Base-by-base conservation (phyloP, 2,113 vertebrate genomes). In the Tychaedon coryphoeus region DNA sequence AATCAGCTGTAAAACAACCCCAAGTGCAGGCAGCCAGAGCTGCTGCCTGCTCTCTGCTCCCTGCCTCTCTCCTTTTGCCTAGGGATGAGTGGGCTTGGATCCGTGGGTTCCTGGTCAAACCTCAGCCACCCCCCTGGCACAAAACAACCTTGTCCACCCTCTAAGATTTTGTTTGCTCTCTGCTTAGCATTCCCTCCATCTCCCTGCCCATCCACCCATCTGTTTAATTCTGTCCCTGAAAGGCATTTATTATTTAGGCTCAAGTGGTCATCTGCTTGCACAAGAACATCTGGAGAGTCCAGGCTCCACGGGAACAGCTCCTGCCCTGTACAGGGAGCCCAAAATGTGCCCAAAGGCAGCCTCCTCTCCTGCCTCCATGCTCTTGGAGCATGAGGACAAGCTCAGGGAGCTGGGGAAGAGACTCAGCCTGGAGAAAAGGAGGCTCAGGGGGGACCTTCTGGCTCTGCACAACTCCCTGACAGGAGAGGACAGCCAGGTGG, bases 1-100 rank as follows among this genome's bases (percentile, higher is more conserved):
- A 97, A 96, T 96, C 96, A 96, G 6, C 36, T 80, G 76, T 91
- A 79, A 82, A 97, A 69, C 94, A 96, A 29, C 40, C 36, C 18
- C 0, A 13, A 62, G 72, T 23, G 36, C 81, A 65, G 78, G 50
- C 89, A 84, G 61, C 12, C 58, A 7, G 54, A 48, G n/a, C 74
- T 2, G 3, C 76, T 58, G 75, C 82, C 53, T 80, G 54, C 48
- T 82, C 38, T 43, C 51, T 1, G 0, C 60, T 92, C 51, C 29
- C 38, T 67, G 51, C 64, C 38, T 62, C 73, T 19, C 51, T 42
- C 45, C 38, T 51, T 76, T 18, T 69, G 75, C 50, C 48, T 54
- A 50, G 60, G 18, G 42, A 6, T 9, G 58, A 1, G 2, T 69
- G 53, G 33, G 40, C 34, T 86, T 1, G 0, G 19, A 19, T 33